A percentile compares a stretch with the other conserved stretches of the same genome.
Conservation (phyloP, 1,140 invertebrate species). For the Anoplolepis gracilipes region DNA sequence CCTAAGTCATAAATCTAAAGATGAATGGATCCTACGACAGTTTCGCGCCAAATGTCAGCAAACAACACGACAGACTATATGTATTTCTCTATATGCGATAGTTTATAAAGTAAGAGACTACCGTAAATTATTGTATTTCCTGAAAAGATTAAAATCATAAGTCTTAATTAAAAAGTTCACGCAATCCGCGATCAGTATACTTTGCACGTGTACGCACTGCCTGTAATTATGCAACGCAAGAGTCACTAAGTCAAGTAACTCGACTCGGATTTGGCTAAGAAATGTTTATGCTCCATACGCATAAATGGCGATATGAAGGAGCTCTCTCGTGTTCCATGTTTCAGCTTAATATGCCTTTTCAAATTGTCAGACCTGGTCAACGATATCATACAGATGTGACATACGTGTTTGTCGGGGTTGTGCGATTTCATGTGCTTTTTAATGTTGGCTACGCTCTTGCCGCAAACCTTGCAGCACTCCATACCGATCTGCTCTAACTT, state of each 20-base stretch:
- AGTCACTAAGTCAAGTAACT: slow-evolving; percentile 80
- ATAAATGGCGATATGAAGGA: slow-evolving; percentile 82
- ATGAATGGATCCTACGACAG: neutral
- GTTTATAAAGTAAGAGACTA: neutral
- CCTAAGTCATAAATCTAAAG: neutral
- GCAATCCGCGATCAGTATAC: neutral
- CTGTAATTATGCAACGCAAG: neutral
- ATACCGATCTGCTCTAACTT: slow-evolving; percentile 82
- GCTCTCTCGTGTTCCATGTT: slow-evolving; percentile 83
- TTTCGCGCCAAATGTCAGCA: neutral
- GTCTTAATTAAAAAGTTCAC: neutral
- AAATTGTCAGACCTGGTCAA: slow-evolving; percentile 85
- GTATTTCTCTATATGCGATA: neutral
- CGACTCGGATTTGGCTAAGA: slow-evolving; percentile 82
- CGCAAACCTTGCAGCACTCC: slow-evolving; percentile 84
- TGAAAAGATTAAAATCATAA: neutral
- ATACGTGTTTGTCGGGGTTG: slow-evolving; percentile 85
- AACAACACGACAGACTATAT: neutral
- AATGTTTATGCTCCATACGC: slow-evolving; percentile 84
- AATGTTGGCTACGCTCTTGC: slow-evolving; percentile 85
- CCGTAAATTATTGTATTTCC: neutral
- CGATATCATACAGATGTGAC: slow-evolving; percentile 85
- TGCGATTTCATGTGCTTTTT: slow-evolving; percentile 86
- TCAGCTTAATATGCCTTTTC: slow-evolving; percentile 85
- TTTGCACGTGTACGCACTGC: slow-evolving; percentile 18